Base-by-base conservation (phyloP, 2,113 vertebrate species). In the Ictalurus furcatus region DNA sequence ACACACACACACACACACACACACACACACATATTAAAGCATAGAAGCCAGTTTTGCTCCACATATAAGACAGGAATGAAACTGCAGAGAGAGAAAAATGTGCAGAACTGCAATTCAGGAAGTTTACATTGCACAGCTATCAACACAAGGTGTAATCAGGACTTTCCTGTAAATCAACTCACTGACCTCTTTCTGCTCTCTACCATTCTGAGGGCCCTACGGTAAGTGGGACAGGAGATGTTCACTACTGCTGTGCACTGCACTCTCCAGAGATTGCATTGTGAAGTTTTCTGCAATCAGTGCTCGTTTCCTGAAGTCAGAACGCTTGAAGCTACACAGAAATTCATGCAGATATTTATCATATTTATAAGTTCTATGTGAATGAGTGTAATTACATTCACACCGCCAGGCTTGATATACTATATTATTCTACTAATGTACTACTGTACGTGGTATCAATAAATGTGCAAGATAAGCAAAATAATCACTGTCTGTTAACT, bases 61-160 rank as follows among this genome's bases (percentile, higher is more conserved):
- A 52, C 40, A 85, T 85, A 69, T 37, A 11, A 59, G 30, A 40
- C 17, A 12, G 84, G 11, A 85, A 54, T 34, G 28, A 69, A 54
- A 85, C 40, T 61, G 67, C 67, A 84, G 16, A 28, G 59, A 89
- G 91, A 86, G 80, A 88, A 89, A 91, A 90, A 91, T 93, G 93
- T 93, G 92, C 94, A 94, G 92, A 94, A 93, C 48, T 84, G 65
- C 54, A 58, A 69, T 52, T 19, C 73, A 81, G 85, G 74, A 91
- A 85, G 86, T 91, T 89, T 85, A 91, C 71, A 65, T 89, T 83
- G 88, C 52, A 54, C 56, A 67, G 65, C 76, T 71, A 87, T 91
- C 85, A 87, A 63, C 67, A 89, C 69, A 67, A 73, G 80, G 73
- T 85, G 58, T 71, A 91, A 80, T 89, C 84, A 80, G 30, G 74